These are phyloP conservation scores for Hippocampus mohnikei DNA, from an alignment of 2,113 vertebrate genomes.

Conservation along the genomic window DNA sequence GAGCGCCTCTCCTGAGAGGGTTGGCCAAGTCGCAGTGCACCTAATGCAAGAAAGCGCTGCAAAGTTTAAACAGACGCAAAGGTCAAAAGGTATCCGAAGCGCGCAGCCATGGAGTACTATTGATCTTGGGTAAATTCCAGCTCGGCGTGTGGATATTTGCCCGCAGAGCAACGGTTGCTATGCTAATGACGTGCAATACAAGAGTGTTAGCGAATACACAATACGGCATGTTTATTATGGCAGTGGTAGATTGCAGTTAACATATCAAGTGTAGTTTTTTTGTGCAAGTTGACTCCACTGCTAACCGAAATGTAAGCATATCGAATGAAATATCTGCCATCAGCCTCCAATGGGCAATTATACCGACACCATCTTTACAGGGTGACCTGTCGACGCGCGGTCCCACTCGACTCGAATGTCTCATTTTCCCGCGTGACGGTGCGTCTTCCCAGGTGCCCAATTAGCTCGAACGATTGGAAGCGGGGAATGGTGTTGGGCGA, in stretches of 20 bases:
- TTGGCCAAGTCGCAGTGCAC: conserved; percentile 23
- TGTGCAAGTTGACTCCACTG: background rate
- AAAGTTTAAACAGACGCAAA: conserved; percentile 53
- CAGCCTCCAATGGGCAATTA: conserved; percentile 33
- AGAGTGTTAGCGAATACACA: background rate
- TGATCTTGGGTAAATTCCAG: conserved; percentile 56
- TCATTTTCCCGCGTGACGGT: background rate
- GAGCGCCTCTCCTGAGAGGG: conserved; percentile 42
- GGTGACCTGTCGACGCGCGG: conserved; percentile 29
- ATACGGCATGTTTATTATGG: background rate
- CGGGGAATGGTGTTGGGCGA: background rate
- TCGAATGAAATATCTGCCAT: background rate
- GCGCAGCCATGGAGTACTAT: conserved; percentile 9
- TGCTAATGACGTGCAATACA: background rate
- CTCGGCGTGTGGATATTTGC: conserved; percentile 16
- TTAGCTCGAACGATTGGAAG: conserved; percentile 26
- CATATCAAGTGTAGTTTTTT: background rate
- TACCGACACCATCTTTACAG: conserved; percentile 21
- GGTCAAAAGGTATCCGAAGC: conserved; percentile 43
- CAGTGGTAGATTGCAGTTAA: background rate
- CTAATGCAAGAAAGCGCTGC: conserved; percentile 38
- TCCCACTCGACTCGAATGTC: conserved; percentile 17
- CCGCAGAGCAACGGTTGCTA: background rate
- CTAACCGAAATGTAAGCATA: background rate
- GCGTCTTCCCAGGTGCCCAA: conserved; percentile 14